A percentile compares a stretch with the other conserved stretches of the same genome.
Evolutionary conservation across 2,888 invertebrate species (phyloP).

Genomic region (Leptarthrus brevirostris): DNA sequence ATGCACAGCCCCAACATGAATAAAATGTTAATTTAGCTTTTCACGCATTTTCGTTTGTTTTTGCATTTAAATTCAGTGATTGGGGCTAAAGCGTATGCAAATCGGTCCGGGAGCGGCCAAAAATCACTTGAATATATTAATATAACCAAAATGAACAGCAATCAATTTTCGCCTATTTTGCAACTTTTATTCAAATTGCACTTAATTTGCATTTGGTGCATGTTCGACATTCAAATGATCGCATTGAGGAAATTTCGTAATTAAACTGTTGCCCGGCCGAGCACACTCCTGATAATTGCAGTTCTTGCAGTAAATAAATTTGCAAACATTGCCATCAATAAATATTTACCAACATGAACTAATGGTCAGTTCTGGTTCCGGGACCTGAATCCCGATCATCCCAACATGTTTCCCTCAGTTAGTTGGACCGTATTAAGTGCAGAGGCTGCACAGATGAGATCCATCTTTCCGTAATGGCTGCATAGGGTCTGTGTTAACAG

Average conservation of each 20-base stretch:
- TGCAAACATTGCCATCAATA: slow-evolving; percentile 42
- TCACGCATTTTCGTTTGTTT: slow-evolving; percentile 34
- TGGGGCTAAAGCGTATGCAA: slow-evolving; percentile 28
- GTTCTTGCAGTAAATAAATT: slow-evolving; percentile 47
- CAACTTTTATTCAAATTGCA: slow-evolving; percentile 45
- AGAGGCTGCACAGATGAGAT: slow-evolving; percentile 14
- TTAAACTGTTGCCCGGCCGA: slow-evolving; percentile 56
- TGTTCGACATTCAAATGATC: slow-evolving; percentile 55
- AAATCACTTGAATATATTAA: slow-evolving; percentile 41
- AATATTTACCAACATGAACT: slow-evolving; percentile 44
- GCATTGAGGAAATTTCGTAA: slow-evolving; percentile 57
- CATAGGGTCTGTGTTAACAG: slow-evolving; percentile 27
- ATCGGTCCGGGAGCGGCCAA: not conserved
- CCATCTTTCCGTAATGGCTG: slow-evolving; percentile 38
- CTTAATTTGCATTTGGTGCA: slow-evolving; percentile 37
- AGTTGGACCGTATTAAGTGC: slow-evolving; percentile 15
- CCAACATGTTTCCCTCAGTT: not conserved
- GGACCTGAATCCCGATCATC: not conserved
- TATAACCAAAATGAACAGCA: slow-evolving; percentile 35
- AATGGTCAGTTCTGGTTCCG: not conserved
- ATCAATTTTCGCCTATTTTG: slow-evolving; percentile 43
- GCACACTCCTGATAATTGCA: slow-evolving; percentile 50
- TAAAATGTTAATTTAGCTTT: slow-evolving; percentile 42
- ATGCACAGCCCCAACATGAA: slow-evolving; percentile 17
- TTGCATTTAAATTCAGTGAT: slow-evolving; percentile 1